These are phyloP conservation scores for Aphis craccivora DNA, from an alignment of 1,140 invertebrate species.

Conservation along the genomic window DNA sequence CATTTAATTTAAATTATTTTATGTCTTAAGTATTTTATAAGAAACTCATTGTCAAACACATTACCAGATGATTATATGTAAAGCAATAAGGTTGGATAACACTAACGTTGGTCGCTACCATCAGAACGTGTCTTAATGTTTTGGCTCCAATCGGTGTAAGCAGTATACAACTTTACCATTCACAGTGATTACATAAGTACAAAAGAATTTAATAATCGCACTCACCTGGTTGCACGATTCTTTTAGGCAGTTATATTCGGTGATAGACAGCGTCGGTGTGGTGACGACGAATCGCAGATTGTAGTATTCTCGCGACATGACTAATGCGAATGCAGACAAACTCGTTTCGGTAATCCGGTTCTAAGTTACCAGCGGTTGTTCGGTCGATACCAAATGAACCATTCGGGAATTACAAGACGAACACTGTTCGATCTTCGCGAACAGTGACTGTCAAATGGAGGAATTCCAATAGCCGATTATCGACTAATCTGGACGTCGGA, in stretches of 20 bases:
- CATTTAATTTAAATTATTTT: neutral
- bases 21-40: neutral
- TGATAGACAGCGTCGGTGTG: conserved; percentile 38
- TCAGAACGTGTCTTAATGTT: neutral
- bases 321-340: neutral
- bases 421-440: neutral
- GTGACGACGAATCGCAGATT: conserved; percentile 35
- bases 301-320: conserved; percentile 48
- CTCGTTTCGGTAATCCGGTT: neutral
- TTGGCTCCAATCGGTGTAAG: neutral
- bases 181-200: neutral
- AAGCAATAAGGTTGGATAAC: neutral
- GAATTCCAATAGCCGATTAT: neutral
- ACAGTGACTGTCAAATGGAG: neutral
- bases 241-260: conserved; percentile 46
- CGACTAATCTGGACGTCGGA: neutral
- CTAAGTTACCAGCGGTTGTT: too few species aligned
- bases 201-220: neutral
- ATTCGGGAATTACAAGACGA: neutral
- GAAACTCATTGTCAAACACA: neutral
- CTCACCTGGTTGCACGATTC: conserved; percentile 15
- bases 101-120: neutral
- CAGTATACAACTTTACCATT: neutral
- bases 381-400: neutral
- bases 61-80: neutral